These are phyloP conservation scores for Eustalomyia histrio DNA, from an alignment of 2,888 invertebrate species.

Conservation along the genomic window DNA sequence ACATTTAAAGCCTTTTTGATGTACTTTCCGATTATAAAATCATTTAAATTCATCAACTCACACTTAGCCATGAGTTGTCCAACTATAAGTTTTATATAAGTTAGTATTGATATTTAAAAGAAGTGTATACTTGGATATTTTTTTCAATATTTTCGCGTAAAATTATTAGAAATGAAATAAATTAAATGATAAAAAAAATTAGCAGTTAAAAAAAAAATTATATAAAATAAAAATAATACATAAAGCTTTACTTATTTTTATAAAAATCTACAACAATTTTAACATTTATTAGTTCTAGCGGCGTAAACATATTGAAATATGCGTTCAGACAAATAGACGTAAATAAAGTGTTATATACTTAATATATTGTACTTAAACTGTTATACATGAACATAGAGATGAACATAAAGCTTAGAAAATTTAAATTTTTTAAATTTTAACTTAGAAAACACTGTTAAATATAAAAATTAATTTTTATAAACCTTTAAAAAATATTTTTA, in stretches of 20 bases:
- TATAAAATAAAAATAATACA: too few species aligned
- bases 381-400: not conserved
- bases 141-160: not conserved
- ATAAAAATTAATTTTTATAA: too few species aligned
- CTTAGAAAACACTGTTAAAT: too few species aligned
- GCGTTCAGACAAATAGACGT: conserved; percentile 47
- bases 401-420: too few species aligned
- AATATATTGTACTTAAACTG: conserved; percentile 15
- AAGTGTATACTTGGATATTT: not conserved
- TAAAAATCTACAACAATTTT: conserved; percentile 75
- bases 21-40: conserved; percentile 9
- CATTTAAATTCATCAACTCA: conserved; percentile 69
- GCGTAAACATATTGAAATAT: conserved; percentile 70
- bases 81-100: conserved; percentile 68
- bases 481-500: too few species aligned
- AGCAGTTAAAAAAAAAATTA: conserved; percentile 6
- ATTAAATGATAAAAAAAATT: not conserved
- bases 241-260: too few species aligned
- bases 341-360: conserved; percentile 6
- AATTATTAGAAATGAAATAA: conserved; percentile 16
- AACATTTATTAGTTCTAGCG: conserved; percentile 79
- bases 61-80: conserved; percentile 75
- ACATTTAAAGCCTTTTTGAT: conserved; percentile 53
- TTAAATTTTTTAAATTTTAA: too few species aligned
- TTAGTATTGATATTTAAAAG: conserved; percentile 7